These are phyloP conservation scores for Anastatus disparis DNA, from an alignment of 1,140 invertebrate species.

Conservation along the genomic window DNA sequence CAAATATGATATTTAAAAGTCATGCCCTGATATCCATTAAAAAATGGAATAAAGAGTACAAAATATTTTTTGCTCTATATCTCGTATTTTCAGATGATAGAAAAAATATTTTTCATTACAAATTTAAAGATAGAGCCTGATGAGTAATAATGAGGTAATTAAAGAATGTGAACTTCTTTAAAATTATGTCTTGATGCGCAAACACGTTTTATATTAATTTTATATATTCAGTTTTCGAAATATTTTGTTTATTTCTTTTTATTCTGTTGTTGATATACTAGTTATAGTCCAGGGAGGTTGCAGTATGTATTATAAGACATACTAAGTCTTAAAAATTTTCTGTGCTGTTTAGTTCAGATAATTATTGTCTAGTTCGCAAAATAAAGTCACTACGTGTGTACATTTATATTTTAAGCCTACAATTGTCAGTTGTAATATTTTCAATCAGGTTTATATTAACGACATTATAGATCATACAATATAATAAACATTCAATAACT, in stretches of 20 bases:
- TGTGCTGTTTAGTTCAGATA: background rate
- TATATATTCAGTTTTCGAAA: background rate
- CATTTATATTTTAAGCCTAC: background rate
- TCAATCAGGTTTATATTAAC: background rate
- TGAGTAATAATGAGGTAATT: conserved; percentile 6
- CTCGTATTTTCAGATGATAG: conserved; percentile 1
- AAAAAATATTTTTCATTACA: conserved; percentile 11
- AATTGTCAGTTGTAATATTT: background rate
- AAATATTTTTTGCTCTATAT: conserved; percentile 44
- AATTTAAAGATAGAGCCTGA: no score
- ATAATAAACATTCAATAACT: background rate
- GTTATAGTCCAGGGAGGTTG: background rate
- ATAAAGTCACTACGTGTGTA: background rate
- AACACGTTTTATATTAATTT: background rate
- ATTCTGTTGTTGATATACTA: background rate
- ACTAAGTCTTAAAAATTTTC: background rate
- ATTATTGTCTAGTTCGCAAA: background rate
- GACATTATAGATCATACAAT: background rate
- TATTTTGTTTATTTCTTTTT: conserved; percentile 2
- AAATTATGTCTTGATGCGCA: background rate
- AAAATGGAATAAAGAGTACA: conserved; percentile 54
- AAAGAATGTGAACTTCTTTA: conserved; percentile 3
- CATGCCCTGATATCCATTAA: background rate
- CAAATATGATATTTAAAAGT: background rate
- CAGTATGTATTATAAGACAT: background rate